phyloP scores from a whole-genome alignment of 2,888 invertebrate genomes.

The Copidosoma aretas region DNA sequence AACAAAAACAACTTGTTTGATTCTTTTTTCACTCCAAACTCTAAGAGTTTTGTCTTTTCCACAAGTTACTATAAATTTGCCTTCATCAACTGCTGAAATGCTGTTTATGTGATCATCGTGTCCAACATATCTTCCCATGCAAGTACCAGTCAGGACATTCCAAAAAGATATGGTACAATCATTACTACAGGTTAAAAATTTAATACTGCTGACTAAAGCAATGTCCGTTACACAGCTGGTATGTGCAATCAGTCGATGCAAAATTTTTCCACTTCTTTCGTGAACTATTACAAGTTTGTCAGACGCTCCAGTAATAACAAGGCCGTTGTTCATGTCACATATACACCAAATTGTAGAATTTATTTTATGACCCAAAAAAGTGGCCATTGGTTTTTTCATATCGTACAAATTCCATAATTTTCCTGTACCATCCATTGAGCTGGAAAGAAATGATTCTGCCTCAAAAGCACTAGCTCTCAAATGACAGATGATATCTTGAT shows the following conservation, averaged over 20 bases:
- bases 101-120: conserved; percentile 88
- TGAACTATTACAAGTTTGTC: conserved; percentile 90
- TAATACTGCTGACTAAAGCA: conserved; percentile 71
- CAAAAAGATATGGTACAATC: conserved; percentile 88
- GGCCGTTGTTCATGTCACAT: conserved; percentile 66
- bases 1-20: conserved; percentile 72
- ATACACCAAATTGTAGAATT: conserved; percentile 80
- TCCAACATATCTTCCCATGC: conserved; percentile 77
- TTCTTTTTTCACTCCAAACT: conserved; percentile 76
- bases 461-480: conserved; percentile 62
- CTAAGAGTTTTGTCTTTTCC: conserved; percentile 87
- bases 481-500: conserved; percentile 74
- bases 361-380: conserved; percentile 5
- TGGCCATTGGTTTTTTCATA: conserved; percentile 50
- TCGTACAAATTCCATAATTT: conserved; percentile 78
- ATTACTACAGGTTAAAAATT: conserved; percentile 90
- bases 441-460: conserved; percentile 72
- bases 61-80: conserved; percentile 76
- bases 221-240: conserved; percentile 90
- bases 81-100: conserved; percentile 59
- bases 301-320: conserved; percentile 88
- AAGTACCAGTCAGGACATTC: conserved; percentile 78
- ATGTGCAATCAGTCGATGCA: conserved; percentile 73
- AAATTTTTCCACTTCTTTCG: conserved; percentile 69
- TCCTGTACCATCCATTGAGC: conserved; percentile 92